These are phyloP conservation scores for Cancer borealis DNA, from an alignment of 2,888 invertebrate species.

Conservation along the genomic window DNA sequence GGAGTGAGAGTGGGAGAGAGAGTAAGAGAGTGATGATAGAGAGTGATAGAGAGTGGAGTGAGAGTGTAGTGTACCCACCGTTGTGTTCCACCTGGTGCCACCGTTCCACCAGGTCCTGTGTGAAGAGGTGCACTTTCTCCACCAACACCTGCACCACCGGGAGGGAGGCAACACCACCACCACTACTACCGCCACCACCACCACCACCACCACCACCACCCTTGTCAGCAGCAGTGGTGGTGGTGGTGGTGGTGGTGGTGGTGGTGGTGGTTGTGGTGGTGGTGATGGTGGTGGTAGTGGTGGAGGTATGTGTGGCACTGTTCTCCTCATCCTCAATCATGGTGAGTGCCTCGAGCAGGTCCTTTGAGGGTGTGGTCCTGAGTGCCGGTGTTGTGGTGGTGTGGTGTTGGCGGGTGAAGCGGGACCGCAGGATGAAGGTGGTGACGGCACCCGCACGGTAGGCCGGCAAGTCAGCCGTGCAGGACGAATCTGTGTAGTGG, in stretches of 20 bases:
- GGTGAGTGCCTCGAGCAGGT: slow-evolving; percentile 61
- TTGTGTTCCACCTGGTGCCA: slow-evolving; percentile 52
- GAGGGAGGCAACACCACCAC: slow-evolving; percentile 49
- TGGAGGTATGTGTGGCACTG: neutral
- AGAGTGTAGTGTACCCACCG: neutral
- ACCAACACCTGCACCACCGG: slow-evolving; percentile 67
- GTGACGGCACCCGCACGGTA: slow-evolving; percentile 64
- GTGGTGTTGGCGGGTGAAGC: slow-evolving; percentile 40
- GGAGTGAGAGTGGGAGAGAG: neutral
- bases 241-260: neutral
- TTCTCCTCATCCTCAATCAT: slow-evolving; percentile 73
- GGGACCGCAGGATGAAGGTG: slow-evolving; percentile 50
- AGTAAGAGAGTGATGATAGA: too few relatives aligned
- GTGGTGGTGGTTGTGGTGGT: neutral
- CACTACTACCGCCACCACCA: neutral
- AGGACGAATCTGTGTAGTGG: slow-evolving; percentile 60
- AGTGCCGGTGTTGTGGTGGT: neutral
- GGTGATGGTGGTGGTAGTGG: neutral
- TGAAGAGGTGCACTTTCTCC: slow-evolving; percentile 71
- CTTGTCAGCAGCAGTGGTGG: neutral
- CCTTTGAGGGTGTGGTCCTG: slow-evolving; percentile 61
- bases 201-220: neutral
- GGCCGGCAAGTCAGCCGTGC: slow-evolving; percentile 67
- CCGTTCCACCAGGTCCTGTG: slow-evolving; percentile 66
- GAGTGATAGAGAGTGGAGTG: neutral